A percentile compares a stretch with the other conserved stretches of the same genome.
phyloP scores from a whole-genome alignment of 2,888 invertebrate species.

The Campaea margaritaria region DNA sequence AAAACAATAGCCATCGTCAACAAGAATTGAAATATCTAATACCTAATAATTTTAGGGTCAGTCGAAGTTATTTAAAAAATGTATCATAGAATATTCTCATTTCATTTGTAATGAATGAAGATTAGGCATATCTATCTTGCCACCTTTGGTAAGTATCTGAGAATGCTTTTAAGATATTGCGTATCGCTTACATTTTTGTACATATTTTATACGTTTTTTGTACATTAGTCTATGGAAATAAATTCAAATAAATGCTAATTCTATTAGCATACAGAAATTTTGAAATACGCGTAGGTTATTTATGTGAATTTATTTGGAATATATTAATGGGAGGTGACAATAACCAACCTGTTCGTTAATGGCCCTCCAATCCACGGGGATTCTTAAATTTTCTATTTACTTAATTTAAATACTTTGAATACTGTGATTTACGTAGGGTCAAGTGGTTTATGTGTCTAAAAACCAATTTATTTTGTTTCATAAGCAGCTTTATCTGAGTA shows the following conservation, averaged over 20 bases:
- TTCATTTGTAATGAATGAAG: slow-evolving; percentile 1
- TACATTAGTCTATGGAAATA: slow-evolving; percentile 35
- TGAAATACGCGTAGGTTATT: slow-evolving; percentile 40
- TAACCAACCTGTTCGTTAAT: slow-evolving; percentile 44
- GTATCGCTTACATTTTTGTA: slow-evolving; percentile 25
- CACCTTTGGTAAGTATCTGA: slow-evolving; percentile 19
- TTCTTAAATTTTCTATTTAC: slow-evolving; percentile 39
- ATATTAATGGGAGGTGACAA: slow-evolving; percentile 45
- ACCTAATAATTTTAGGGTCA: no score
- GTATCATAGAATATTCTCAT: neutral
- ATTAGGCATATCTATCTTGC: slow-evolving; percentile 15
- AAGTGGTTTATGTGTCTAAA: slow-evolving; percentile 34
- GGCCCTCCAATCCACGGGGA: slow-evolving; percentile 32
- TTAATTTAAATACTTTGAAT: slow-evolving; percentile 38
- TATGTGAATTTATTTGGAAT: slow-evolving; percentile 39
- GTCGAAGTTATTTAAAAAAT: no score
- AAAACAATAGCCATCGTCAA: no score
- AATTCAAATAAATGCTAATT: slow-evolving; percentile 39
- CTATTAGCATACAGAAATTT: slow-evolving; percentile 41
- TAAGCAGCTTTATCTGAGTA: slow-evolving; percentile 26
- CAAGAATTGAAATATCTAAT: no score
- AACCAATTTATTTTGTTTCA: slow-evolving; percentile 25
- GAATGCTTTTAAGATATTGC: slow-evolving; percentile 32
- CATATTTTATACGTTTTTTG: slow-evolving; percentile 28
- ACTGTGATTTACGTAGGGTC: slow-evolving; percentile 39